Base-by-base conservation (phyloP, 2,797 vertebrate genomes). In the Sandelia bainsii region DNA sequence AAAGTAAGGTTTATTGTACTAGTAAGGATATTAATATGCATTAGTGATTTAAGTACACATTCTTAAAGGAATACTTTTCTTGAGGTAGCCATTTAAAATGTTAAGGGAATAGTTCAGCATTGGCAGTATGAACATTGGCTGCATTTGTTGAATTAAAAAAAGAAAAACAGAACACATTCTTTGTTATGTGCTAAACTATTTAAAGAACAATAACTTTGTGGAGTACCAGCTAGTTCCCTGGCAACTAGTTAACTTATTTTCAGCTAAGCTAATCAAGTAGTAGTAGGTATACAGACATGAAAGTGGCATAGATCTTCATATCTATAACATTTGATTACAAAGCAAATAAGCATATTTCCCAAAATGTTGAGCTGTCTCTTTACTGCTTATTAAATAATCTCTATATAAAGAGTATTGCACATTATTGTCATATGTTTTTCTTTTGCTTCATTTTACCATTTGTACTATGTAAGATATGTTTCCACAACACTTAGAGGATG, bases 401-500 rank as follows among this genome's bases (percentile, higher is more conserved):
- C 4, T 5, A 6, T 16, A 20, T 22, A 12, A 22, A 22, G 14
- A 12, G 12, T 23, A 46, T 10, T 17, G 20, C 20, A 39, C 8
- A 37, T 49, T 37, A 39, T 53, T n/a, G 17, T 34, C 25, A 17
- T 27, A 17, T 58, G 13, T 50, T 57, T 10, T 68, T 51, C 6
- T 11, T 56, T n/a, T 16, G 25, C 39, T 56, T 51, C 17, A 40
- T 16, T 23, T 34, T 52, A 23, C 13, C 23, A 29, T 0, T 58
- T 42, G 2, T 22, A 61, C 42, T 60, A 17, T 46, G 4, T 51
- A 11, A 62, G 32, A 48, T 46, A 27, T 53, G 48, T 66, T 70
- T 39, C 27, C 3, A 40, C 72, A 62, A 75, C 49, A 60, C 40
- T 69, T 17, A 27, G 11, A 67, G 25, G 54, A 75, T 51, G 14